Evolutionary conservation across 2,113 vertebrate genomes (phyloP).

Genomic region (Antechinus stuartii): DNA sequence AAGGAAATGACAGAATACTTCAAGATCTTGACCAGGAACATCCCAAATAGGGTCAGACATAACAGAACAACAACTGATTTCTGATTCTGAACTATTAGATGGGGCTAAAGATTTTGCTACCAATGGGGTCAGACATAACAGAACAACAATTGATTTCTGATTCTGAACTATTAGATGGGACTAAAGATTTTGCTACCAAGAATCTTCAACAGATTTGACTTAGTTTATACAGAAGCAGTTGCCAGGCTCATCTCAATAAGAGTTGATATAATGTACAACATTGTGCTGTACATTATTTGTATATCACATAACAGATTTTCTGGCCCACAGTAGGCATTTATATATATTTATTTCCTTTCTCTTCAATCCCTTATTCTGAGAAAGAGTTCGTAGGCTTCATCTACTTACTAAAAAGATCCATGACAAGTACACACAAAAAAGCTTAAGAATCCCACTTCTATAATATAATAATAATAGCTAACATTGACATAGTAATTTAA

Average conservation of each 20-base stretch:
- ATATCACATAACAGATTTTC: neutral
- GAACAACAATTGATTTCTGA: neutral
- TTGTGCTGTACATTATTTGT: neutral
- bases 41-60: neutral
- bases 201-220: neutral
- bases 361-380: neutral
- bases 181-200: neutral
- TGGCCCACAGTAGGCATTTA: neutral
- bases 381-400: neutral
- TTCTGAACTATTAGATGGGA: neutral
- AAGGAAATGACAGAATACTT: neutral
- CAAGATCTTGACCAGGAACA: neutral
- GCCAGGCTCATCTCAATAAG: neutral
- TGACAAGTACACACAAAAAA: neutral
- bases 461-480: neutral
- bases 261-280: neutral
- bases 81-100: neutral
- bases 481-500: neutral
- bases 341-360: neutral
- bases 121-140: neutral
- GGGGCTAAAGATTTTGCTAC: neutral
- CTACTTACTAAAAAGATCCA: neutral
- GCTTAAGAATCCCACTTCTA: neutral
- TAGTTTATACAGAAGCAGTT: neutral
- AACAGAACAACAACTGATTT: neutral